Percentiles rank a stretch among this genome's conserved stretches.
Conservation (phyloP, 2,888 invertebrate species). For the Lamellibrachia columna region DNA sequence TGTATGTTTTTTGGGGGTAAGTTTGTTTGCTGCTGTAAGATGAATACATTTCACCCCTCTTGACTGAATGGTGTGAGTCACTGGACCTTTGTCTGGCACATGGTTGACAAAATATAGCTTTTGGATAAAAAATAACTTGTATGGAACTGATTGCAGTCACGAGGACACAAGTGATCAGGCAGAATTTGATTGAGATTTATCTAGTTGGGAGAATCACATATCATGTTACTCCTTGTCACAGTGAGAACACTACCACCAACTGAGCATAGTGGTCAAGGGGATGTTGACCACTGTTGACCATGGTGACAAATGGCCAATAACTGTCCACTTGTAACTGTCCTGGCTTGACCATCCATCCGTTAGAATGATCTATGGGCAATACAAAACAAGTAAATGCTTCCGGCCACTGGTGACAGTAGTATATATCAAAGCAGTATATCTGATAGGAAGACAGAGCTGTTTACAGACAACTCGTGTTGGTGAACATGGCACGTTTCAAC, state of each 20-base stretch:
- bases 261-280: slow-evolving; percentile 19
- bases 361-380: background rate
- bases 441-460: slow-evolving; percentile 22
- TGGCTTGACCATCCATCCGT: background rate
- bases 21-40: too few species aligned
- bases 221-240: background rate
- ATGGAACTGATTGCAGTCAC: background rate
- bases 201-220: background rate
- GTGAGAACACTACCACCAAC: slow-evolving; percentile 16
- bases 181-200: background rate
- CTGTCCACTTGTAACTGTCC: background rate
- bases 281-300: slow-evolving; percentile 24
- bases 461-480: background rate
- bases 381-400: slow-evolving; percentile 25
- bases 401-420: background rate
- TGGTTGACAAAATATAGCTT: background rate
- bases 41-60: too few species aligned
- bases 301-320: slow-evolving; percentile 23
- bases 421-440: background rate
- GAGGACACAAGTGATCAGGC: slow-evolving; percentile 14
- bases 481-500: slow-evolving; percentile 22
- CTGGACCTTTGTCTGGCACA: too few species aligned
- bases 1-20: background rate
- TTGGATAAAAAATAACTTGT: background rate
- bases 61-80: too few species aligned